Evolutionary conservation across 1,140 invertebrate species (phyloP).

Genomic region (Carcinoscorpius rotundicauda): DNA sequence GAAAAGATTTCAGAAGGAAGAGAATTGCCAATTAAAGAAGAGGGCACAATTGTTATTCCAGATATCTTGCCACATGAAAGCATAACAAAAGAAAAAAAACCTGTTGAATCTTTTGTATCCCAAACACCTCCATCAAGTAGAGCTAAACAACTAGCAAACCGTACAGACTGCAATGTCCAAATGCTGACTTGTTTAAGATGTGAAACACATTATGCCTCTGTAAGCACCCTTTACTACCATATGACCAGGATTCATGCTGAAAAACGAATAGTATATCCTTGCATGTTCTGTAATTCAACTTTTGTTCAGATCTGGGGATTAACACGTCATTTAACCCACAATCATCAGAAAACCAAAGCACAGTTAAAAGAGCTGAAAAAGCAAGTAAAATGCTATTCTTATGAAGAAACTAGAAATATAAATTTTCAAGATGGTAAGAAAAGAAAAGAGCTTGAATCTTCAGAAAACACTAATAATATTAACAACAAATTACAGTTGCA

Average conservation of each 20-base stretch:
- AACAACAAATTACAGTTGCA: constrained; percentile 2
- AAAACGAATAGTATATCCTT: constrained; percentile 29
- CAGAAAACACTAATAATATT: not conserved
- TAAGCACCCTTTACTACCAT: constrained; percentile 31
- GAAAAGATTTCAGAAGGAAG: too few species aligned
- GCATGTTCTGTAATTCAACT: constrained; percentile 29
- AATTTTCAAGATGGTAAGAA: constrained; percentile 4
- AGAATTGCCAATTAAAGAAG: too few species aligned
- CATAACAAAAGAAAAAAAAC: not conserved
- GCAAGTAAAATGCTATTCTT: constrained; percentile 22
- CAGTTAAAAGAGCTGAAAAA: constrained; percentile 29
- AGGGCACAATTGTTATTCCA: not conserved
- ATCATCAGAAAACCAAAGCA: constrained; percentile 29
- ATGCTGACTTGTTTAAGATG: constrained; percentile 27
- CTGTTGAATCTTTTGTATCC: not conserved
- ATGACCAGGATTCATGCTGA: constrained; percentile 29
- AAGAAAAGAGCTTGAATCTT: not conserved
- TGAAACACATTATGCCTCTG: constrained; percentile 24
- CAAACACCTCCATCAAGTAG: not conserved
- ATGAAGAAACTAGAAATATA: not conserved
- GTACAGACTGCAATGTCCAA: constrained; percentile 15
- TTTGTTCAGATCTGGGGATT: constrained; percentile 32
- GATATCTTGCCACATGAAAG: not conserved
- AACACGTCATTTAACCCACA: constrained; percentile 28
- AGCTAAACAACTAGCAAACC: constrained; percentile 5